A percentile compares a stretch with the other conserved stretches of the same genome.
Evolutionary conservation across 2,888 invertebrate genomes (phyloP).

Genomic region (Conomelus anceps): DNA sequence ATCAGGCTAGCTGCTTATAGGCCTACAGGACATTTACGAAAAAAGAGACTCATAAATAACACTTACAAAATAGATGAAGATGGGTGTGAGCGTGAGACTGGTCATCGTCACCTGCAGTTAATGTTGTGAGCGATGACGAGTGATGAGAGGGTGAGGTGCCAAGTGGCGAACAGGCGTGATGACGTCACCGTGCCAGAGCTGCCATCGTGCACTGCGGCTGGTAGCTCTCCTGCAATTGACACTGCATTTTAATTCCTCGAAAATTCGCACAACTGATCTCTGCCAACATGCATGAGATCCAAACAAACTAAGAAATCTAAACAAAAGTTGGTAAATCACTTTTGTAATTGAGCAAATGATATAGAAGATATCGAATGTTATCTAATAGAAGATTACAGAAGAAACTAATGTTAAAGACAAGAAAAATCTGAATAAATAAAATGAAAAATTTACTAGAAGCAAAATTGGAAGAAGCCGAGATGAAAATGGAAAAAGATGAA

Average conservation of each 20-base stretch:
- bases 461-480: too few species aligned
- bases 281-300: not conserved
- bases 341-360: too few species aligned
- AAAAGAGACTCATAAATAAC: too few species aligned
- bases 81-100: not conserved
- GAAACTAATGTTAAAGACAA: too few species aligned
- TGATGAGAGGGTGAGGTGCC: constrained; percentile 31
- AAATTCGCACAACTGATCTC: not conserved
- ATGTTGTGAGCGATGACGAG: constrained; percentile 14
- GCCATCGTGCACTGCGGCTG: constrained; percentile 34
- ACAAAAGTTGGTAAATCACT: too few species aligned
- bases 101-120: not conserved
- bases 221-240: constrained; percentile 31
- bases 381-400: too few species aligned
- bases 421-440: too few species aligned
- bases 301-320: not conserved
- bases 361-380: too few species aligned
- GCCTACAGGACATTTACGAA: too few species aligned
- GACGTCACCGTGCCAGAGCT: constrained; percentile 33
- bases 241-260: not conserved
- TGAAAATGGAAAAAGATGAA: too few species aligned
- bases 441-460: too few species aligned
- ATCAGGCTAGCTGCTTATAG: too few species aligned
- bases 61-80: not conserved
- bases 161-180: constrained; percentile 31